Percentiles rank a stretch among this genome's conserved stretches.
Evolutionary conservation across 2,888 invertebrate species (phyloP).

Genomic region (Epinotia bilunana): DNA sequence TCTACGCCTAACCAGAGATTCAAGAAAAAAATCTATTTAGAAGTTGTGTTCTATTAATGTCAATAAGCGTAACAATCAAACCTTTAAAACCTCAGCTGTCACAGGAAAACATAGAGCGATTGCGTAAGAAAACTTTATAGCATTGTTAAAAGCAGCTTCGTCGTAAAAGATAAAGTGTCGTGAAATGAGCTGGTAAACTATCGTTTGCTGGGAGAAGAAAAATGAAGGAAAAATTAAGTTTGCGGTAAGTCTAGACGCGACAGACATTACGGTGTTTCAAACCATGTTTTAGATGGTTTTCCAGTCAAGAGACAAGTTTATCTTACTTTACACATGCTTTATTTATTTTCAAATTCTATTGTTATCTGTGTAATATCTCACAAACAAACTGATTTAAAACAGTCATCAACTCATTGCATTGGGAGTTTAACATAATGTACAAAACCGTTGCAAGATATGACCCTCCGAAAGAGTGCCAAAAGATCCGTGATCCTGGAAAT

Average conservation of each 20-base stretch:
- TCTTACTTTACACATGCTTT: not conserved
- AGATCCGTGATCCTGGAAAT: too few relatives aligned
- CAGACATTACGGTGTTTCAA: slow-evolving; percentile 8
- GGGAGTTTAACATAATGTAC: too few relatives aligned
- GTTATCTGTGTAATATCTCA: too few relatives aligned
- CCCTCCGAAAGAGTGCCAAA: too few relatives aligned
- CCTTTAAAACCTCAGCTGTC: not conserved
- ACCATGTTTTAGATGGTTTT: slow-evolving; percentile 8
- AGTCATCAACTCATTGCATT: too few relatives aligned
- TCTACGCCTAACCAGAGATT: too few relatives aligned
- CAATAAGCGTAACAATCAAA: not conserved
- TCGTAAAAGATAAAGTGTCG: slow-evolving; percentile 31
- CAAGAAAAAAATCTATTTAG: too few relatives aligned
- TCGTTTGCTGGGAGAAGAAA: slow-evolving; percentile 18
- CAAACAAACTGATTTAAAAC: too few relatives aligned
- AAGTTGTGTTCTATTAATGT: not conserved
- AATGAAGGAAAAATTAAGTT: slow-evolving; percentile 29
- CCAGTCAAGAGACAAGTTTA: not conserved
- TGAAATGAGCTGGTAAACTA: slow-evolving; percentile 31
- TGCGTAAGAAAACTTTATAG: slow-evolving; percentile 20
- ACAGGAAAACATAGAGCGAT: slow-evolving; percentile 8
- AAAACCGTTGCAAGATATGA: too few relatives aligned
- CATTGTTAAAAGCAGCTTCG: slow-evolving; percentile 20
- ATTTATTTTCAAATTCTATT: not conserved
- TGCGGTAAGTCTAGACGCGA: slow-evolving; percentile 24